phyloP scores from a whole-genome alignment of 2,113 vertebrate species.

The Amphiprion ocellaris region DNA sequence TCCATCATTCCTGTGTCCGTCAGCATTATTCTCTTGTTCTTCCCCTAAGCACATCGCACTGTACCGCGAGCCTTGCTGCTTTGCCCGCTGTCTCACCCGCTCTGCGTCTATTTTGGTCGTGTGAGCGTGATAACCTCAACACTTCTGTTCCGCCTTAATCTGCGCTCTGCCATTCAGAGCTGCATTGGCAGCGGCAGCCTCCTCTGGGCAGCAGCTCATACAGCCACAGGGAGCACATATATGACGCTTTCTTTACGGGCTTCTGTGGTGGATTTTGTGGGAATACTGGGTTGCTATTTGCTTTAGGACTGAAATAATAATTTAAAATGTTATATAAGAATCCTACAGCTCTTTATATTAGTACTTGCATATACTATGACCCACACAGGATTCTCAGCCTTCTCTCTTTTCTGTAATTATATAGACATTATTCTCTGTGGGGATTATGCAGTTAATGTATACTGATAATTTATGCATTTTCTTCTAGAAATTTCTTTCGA shows the following conservation, averaged over 20 bases:
- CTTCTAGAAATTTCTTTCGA: constrained; percentile 21
- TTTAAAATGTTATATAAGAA: background rate
- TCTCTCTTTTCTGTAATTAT: background rate
- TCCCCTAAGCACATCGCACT: constrained; percentile 64
- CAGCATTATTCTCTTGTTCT: constrained; percentile 67
- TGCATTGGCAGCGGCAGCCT: constrained; percentile 51
- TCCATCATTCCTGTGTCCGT: constrained; percentile 50
- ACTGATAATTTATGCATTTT: constrained; percentile 26
- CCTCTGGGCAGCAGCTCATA: constrained; percentile 44
- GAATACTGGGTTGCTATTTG: background rate
- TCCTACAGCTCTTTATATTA: background rate
- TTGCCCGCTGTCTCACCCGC: constrained; percentile 75
- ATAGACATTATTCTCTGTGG: constrained; percentile 15
- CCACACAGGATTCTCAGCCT: background rate
- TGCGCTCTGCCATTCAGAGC: constrained; percentile 71
- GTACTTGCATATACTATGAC: background rate
- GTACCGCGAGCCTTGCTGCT: constrained; percentile 61
- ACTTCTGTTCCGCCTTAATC: constrained; percentile 82
- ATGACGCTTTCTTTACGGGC: constrained; percentile 29
- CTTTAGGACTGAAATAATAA: background rate
- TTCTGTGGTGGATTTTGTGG: constrained; percentile 6
- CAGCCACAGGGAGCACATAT: constrained; percentile 36
- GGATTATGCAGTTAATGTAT: constrained; percentile 39
- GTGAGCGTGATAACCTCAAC: constrained; percentile 85
- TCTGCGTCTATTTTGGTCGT: constrained; percentile 84